phyloP scores from a whole-genome alignment of 1,140 invertebrate species.

The Atta texana region DNA sequence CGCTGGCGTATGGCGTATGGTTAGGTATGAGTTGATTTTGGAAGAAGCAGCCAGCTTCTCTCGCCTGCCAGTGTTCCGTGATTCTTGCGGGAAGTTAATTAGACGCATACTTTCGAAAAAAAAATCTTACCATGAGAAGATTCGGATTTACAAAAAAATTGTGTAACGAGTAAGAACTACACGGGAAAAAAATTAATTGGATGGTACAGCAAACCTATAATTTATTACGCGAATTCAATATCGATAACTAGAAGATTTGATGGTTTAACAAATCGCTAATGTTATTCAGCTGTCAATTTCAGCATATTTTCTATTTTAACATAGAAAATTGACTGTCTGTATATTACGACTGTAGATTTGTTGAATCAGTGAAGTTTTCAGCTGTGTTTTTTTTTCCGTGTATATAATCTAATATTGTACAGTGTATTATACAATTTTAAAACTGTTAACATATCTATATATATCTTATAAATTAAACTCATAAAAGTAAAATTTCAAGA shows the following conservation, averaged over 20 bases:
- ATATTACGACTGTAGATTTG: no score
- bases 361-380: no score
- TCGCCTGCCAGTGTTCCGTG: background rate
- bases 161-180: background rate
- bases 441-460: background rate
- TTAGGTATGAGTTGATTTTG: conserved; percentile 2
- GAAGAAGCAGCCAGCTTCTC: conserved; percentile 9
- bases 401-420: background rate
- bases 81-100: conserved; percentile 30
- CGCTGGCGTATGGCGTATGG: no score
- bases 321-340: no score
- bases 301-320: no score
- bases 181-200: no score
- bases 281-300: no score
- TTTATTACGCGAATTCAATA: no score
- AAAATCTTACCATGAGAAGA: background rate
- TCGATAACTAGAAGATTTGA: no score
- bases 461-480: background rate
- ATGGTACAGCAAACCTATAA: no score
- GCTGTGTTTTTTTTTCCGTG: no score
- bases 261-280: no score
- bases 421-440: background rate
- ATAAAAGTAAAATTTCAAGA: background rate
- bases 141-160: background rate
- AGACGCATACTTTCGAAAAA: background rate